Evolutionary conservation across 2,797 vertebrate species (phyloP).

Genomic region (Sebastes itinus): DNA sequence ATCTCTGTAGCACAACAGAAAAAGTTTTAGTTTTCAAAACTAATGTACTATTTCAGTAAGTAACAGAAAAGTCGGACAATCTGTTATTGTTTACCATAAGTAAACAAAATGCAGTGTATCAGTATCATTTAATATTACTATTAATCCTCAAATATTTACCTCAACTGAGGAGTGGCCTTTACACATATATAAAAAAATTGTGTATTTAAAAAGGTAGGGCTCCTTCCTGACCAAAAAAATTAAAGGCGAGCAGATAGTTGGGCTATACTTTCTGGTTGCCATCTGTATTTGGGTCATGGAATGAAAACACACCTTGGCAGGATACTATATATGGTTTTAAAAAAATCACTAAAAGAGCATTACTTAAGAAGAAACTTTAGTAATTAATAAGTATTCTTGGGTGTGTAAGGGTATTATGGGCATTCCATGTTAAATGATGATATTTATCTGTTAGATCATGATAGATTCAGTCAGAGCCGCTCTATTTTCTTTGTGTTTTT

Average conservation of each 20-base stretch:
- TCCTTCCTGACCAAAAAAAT: not conserved
- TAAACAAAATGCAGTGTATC: not conserved
- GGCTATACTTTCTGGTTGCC: not conserved
- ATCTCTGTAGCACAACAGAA: no score
- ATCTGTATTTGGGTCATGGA: not conserved
- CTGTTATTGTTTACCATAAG: not conserved
- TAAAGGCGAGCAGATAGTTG: not conserved
- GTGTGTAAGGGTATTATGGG: no score
- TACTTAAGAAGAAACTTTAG: no score
- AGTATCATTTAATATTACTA: not conserved
- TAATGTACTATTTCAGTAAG: not conserved
- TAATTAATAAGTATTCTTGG: no score
- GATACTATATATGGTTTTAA: no score
- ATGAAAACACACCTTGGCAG: not conserved
- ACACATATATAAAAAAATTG: not conserved
- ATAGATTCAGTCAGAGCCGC: no score
- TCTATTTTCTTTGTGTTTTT: no score
- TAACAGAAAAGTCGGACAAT: not conserved
- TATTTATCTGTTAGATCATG: no score
- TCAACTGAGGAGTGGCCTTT: not conserved
- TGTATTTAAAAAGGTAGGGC: not conserved
- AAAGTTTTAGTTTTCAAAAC: no score
- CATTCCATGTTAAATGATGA: no score
- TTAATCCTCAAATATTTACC: not conserved
- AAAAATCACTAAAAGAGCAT: no score